Evolutionary conservation across 2,888 invertebrate species (phyloP), one percentile per base, ranked within the genome.

Genomic region (Electrophaes corylata): DNA sequence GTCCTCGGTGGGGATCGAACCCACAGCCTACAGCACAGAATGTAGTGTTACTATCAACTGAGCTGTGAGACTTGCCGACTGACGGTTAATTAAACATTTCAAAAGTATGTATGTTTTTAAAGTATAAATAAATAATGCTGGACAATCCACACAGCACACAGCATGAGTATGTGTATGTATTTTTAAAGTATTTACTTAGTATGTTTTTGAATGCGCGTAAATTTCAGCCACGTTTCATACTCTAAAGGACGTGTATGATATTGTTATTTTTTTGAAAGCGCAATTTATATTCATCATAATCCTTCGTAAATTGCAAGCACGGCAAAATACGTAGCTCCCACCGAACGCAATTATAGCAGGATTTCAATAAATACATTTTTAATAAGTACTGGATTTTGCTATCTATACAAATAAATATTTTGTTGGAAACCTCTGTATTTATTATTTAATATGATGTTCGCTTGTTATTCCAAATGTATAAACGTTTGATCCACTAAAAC

Each of bases 241-340:
- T 48, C 20, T 49, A 12, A 51, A 37, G 54, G 23, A 11, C 37
- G 26, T 20, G 47, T 37, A 10, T 2, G 26, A 4, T 14, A 33
- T n/a, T 40, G 46, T 29, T 47, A 41, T 47, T 12, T 40, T 29
- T 48, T 14, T 64, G 66, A 67, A 65, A 55, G 12, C 48, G 56
- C 64, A 63, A 76, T 73, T 68, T 74, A 70, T 75, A 79, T 81
- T 80, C 73, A 76, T 78, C 73, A 74, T 78, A 79, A 74, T 73
- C 64, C 58, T 60, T 62, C 63, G 53, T 66, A 72, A 73, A 75
- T 77, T 72, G 64, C 66, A 60, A 66, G 59, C 55, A 57, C 41
- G 44, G 45, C 52, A 61, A 62, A 65, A 64, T 58, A 53, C 52
- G 41, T 18, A 26, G 44, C 43, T 43, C 44, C 46, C 37, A 33